A percentile compares a stretch with the other conserved stretches of the same genome.
These are phyloP conservation scores for Psittacula derbiana DNA, from an alignment of 2,797 vertebrate species.

Conservation along the genomic window DNA sequence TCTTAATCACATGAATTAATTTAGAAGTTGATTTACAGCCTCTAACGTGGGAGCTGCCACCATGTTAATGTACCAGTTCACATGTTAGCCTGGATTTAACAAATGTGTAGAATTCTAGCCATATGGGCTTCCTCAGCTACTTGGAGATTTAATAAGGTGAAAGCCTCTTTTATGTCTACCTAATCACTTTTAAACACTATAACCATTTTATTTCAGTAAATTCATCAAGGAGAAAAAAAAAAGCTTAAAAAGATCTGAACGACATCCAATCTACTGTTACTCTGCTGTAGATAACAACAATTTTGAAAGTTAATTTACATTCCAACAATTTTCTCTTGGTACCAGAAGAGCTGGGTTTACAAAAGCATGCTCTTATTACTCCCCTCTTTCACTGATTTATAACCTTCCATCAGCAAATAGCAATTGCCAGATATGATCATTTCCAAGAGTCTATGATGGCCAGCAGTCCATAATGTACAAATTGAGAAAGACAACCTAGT, in stretches of 20 bases:
- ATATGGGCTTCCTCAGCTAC: background rate
- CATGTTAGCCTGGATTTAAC: background rate
- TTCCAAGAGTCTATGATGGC: background rate
- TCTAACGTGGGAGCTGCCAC: background rate
- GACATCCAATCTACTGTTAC: background rate
- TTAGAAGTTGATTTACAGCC: background rate
- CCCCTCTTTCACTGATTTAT: background rate
- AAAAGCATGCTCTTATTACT: background rate
- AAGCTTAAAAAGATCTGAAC: background rate
- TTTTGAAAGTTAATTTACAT: background rate
- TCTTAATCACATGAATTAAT: background rate
- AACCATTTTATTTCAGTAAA: background rate
- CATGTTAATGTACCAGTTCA: background rate
- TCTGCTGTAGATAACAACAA: background rate
- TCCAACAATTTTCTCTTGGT: background rate
- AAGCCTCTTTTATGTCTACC: background rate
- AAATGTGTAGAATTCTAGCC: background rate
- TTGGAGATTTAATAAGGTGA: background rate
- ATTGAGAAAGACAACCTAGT: background rate
- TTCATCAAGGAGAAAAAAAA: background rate
- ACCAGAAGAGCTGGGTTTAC: background rate
- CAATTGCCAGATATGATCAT: background rate
- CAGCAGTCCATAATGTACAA: rapidly evolving
- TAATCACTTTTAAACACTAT: background rate
- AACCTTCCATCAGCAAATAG: background rate